A percentile compares a stretch with the other conserved stretches of the same genome.
phyloP scores from a whole-genome alignment of 2,888 invertebrate species.

The Dynastes tityus region DNA sequence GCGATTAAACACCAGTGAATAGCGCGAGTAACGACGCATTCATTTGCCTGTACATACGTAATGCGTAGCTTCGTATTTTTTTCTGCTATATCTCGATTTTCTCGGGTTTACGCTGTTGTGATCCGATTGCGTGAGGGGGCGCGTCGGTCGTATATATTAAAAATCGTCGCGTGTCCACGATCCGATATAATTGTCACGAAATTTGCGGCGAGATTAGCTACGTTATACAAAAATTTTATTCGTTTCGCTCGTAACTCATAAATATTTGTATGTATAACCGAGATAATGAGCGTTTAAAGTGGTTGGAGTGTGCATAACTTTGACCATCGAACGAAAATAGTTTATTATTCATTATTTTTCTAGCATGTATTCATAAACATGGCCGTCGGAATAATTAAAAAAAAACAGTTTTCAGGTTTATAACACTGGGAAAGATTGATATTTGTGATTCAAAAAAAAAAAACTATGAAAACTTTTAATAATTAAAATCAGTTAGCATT shows the following conservation, averaged over 20 bases:
- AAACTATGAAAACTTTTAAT: no score
- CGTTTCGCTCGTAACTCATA: background rate
- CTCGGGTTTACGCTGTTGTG: constrained; percentile 11
- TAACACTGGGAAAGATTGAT: no score
- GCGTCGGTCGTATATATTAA: background rate
- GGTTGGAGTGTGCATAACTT: no score
- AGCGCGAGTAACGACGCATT: background rate
- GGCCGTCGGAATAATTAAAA: no score
- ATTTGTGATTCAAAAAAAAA: no score
- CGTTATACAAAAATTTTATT: background rate
- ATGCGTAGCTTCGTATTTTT: background rate
- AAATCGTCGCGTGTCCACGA: constrained; percentile 22
- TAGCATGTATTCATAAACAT: no score
- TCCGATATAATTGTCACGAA: constrained; percentile 3
- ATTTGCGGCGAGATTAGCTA: constrained; percentile 1
- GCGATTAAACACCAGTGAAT: background rate
- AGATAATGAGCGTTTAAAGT: no score
- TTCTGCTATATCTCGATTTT: constrained; percentile 4
- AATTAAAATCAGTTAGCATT: no score
- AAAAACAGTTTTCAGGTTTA: no score
- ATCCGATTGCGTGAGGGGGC: background rate
- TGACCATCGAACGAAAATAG: no score
- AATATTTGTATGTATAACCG: background rate
- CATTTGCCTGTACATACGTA: background rate
- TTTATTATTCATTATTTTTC: no score